phyloP scores from a whole-genome alignment of 92 coral and sea anemone species.

The Diadumene lineata region DNA sequence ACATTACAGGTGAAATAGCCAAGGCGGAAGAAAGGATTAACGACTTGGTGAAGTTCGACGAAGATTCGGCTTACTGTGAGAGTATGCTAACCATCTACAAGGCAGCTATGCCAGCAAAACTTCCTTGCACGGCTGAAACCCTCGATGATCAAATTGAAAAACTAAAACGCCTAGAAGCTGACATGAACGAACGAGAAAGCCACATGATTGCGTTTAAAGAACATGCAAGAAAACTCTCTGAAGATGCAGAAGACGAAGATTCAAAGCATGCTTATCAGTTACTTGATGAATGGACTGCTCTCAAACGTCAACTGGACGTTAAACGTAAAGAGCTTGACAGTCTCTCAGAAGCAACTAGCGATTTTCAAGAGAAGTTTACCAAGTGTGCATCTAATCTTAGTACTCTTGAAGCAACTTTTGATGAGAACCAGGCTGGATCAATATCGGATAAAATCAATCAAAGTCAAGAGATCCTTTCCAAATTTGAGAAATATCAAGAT shows the following conservation, averaged over 20 bases:
- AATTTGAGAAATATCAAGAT: conserved; percentile 42
- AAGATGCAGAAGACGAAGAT: conserved; percentile 3
- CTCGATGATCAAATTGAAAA: conserved; percentile 68
- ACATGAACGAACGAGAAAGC: conserved; percentile 72
- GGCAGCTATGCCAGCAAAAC: conserved; percentile 67
- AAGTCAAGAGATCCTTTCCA: conserved; percentile 55
- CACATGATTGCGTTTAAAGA: conserved; percentile 55
- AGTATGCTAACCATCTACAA: conserved; percentile 78
- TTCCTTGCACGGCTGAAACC: conserved; percentile 67
- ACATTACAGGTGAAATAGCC: conserved; percentile 31
- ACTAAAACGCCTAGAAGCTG: conserved; percentile 61
- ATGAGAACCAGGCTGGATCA: conserved; percentile 22
- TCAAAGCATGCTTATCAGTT: conserved; percentile 51
- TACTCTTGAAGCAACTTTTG: conserved; percentile 40
- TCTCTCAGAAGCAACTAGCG: conserved; percentile 50
- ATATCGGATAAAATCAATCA: conserved; percentile 39
- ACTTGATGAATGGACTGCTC: conserved; percentile 65
- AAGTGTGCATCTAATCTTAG: conserved; percentile 33
- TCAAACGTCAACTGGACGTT: conserved; percentile 47
- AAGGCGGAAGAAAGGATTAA: conserved; percentile 48
- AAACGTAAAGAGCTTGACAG: conserved; percentile 54
- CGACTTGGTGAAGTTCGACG: conserved; percentile 64
- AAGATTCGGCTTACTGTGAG: conserved; percentile 70
- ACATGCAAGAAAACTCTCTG: conserved; percentile 37
- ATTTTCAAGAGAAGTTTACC: conserved; percentile 54